These are phyloP conservation scores for Delia radicum DNA, from an alignment of 1,140 invertebrate species.

Conservation along the genomic window DNA sequence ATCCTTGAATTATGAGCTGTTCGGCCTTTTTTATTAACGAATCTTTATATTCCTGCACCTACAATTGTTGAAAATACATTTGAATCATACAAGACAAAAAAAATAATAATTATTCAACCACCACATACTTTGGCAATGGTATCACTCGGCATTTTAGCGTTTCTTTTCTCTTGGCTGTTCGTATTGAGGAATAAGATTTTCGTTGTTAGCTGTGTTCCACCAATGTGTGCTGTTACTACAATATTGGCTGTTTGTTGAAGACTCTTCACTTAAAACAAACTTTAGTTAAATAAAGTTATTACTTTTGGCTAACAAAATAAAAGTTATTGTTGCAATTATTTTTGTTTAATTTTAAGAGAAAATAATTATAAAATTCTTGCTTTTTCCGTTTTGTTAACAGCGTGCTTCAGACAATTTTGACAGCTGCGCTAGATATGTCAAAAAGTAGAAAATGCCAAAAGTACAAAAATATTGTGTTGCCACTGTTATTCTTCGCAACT, in stretches of 20 bases:
- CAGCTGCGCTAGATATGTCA: not conserved
- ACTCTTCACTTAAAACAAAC: no score
- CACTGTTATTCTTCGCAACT: no score
- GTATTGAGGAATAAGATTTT: not conserved
- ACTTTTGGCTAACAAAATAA: not conserved
- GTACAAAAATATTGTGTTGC: no score
- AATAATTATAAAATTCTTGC: not conserved
- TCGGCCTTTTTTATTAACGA: conserved; percentile 81
- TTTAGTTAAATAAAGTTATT: no score
- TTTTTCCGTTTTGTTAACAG: not conserved
- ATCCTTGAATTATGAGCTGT: conserved; percentile 78
- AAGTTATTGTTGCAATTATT: not conserved
- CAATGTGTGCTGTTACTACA: not conserved
- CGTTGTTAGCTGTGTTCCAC: not conserved
- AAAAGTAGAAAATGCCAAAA: no score
- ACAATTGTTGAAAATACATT: conserved; percentile 41
- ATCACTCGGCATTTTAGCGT: conserved; percentile 43
- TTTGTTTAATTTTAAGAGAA: not conserved
- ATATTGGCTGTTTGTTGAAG: no score
- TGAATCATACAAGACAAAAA: not conserved
- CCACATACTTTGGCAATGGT: conserved; percentile 41
- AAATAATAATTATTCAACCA: not conserved
- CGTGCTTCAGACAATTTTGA: not conserved
- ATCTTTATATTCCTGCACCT: conserved; percentile 85
- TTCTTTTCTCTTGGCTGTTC: not conserved